Conservation (phyloP, 2,888 invertebrate species). For the Pegoplata infirma region DNA sequence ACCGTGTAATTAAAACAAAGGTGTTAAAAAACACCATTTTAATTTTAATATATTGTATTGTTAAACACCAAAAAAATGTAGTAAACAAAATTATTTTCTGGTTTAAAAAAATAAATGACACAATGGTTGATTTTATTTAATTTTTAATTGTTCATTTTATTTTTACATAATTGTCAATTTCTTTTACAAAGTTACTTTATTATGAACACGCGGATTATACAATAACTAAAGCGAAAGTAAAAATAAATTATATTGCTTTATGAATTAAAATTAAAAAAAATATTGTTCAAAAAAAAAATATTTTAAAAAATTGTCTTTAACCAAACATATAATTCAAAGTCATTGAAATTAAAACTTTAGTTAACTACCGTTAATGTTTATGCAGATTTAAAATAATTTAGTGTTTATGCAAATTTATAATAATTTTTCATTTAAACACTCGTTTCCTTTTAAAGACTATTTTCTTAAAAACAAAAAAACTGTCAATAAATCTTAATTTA, state of each 20-base stretch:
- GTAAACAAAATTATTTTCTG: constrained; percentile 16
- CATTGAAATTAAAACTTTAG: background rate
- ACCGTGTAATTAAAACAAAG: background rate
- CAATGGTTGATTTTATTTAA: background rate
- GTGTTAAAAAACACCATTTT: constrained; percentile 14
- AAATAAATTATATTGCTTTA: constrained; percentile 14
- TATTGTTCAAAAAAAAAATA: too few relatives aligned
- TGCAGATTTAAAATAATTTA: background rate
- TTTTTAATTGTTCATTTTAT: background rate
- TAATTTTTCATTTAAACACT: background rate
- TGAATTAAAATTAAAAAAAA: constrained; percentile 15
- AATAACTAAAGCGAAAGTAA: constrained; percentile 45
- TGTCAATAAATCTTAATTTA: background rate
- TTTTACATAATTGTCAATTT: background rate
- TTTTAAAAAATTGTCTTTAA: too few relatives aligned
- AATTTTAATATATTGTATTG: background rate
- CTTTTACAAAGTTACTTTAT: constrained; percentile 23
- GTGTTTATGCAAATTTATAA: too few relatives aligned
- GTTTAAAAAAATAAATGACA: background rate
- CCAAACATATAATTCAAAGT: background rate
- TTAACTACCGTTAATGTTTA: background rate
- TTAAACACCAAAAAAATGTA: constrained; percentile 2
- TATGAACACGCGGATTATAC: constrained; percentile 20
- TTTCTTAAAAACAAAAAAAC: background rate
- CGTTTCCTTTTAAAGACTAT: background rate